Evolutionary conservation across 2,888 invertebrate genomes (phyloP).

Genomic region (Himalopsyche japonica): DNA sequence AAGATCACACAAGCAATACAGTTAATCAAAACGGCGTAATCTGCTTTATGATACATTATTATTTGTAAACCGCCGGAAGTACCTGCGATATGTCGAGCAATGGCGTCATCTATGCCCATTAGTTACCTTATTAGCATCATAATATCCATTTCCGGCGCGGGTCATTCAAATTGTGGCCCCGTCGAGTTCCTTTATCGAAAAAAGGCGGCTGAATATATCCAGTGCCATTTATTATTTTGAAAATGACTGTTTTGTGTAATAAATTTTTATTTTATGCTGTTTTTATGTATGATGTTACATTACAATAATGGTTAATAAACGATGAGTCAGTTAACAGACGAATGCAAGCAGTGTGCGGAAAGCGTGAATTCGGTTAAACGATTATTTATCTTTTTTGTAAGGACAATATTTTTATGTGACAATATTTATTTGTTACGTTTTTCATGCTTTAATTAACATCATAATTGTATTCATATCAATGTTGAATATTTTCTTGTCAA

Average conservation of each 20-base stretch:
- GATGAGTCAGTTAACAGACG: slow-evolving; percentile 1
- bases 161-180: slow-evolving; percentile 7
- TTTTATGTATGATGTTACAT: slow-evolving; percentile 16
- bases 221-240: slow-evolving; percentile 22
- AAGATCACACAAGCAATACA: background rate
- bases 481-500: background rate
- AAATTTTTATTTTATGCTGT: slow-evolving; percentile 28
- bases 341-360: slow-evolving; percentile 1
- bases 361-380: slow-evolving; percentile 2
- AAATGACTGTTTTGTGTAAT: slow-evolving; percentile 32
- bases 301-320: slow-evolving; percentile 16
- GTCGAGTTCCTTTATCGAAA: slow-evolving; percentile 11
- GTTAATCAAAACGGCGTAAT: background rate
- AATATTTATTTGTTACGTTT: too few relatives aligned
- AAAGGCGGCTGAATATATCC: slow-evolving; percentile 19
- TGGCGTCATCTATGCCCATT: slow-evolving; percentile 18
- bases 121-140: slow-evolving; percentile 37
- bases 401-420: background rate
- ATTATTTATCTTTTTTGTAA: background rate
- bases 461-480: background rate
- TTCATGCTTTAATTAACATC: too few relatives aligned
- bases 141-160: slow-evolving; percentile 36
- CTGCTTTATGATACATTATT: background rate
- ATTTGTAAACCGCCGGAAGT: background rate
- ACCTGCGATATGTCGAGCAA: slow-evolving; percentile 2